Evolutionary conservation across 2,113 vertebrate species (phyloP).

Genomic region (Seriola quinqueradiata): DNA sequence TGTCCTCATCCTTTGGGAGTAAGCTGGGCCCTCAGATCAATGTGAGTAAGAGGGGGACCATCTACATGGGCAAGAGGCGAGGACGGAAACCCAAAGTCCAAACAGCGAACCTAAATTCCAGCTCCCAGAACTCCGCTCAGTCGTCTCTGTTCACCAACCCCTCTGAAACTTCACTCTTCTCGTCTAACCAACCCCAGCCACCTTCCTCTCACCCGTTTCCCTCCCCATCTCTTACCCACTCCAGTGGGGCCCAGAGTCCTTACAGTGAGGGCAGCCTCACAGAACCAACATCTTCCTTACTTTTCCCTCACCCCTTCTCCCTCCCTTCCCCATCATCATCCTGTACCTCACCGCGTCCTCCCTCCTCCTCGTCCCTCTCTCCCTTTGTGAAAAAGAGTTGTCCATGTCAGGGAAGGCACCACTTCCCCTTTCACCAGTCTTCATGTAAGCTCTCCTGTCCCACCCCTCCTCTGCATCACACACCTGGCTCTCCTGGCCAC

Average conservation of each 20-base stretch:
- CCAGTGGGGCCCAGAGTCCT: conserved; percentile 93
- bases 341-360: conserved; percentile 77
- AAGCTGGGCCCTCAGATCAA: conserved; percentile 97
- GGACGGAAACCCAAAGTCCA: conserved; percentile 94
- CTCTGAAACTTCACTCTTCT: conserved; percentile 84
- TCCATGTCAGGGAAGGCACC: conserved; percentile 79
- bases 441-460: conserved; percentile 85
- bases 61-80: conserved; percentile 98
- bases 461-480: conserved; percentile 79
- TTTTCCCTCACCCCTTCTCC: conserved; percentile 76
- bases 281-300: conserved; percentile 81
- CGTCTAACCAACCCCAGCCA: conserved; percentile 80
- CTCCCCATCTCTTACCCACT: conserved; percentile 90
- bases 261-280: conserved; percentile 91
- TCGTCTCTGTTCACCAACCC: conserved; percentile 80
- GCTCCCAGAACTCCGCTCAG: conserved; percentile 66
- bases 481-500: conserved; percentile 80
- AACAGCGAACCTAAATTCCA: conserved; percentile 35
- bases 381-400: conserved; percentile 89
- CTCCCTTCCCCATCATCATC: conserved; percentile 80
- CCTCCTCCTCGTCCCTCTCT: conserved; percentile 77
- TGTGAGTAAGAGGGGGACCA: conserved; percentile 98
- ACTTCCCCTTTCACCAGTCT: conserved; percentile 82
- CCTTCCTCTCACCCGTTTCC: conserved; percentile 87
- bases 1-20: conserved; percentile 93